A percentile compares a stretch with the other conserved stretches of the same genome.
phyloP scores from a whole-genome alignment of 2,888 invertebrate species.

The Hedychridium roseum region DNA sequence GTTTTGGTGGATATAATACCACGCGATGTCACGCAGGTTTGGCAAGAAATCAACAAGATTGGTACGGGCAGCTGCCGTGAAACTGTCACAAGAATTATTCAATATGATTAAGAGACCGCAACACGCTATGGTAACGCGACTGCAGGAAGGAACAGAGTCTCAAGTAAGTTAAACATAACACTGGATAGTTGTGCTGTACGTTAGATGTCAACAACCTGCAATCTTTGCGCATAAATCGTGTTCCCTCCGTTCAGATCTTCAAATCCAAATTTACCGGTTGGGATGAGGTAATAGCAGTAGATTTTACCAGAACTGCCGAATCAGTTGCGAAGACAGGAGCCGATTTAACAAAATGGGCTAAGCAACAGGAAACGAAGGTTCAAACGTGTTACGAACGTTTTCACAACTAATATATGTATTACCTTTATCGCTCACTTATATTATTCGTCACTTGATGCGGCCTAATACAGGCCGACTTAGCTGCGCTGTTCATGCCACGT shows the following conservation, averaged over 20 bases:
- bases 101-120: conserved; percentile 91
- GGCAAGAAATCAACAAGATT: conserved; percentile 96
- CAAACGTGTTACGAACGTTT: conserved; percentile 1
- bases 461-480: conserved; percentile 79
- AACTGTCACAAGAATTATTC: conserved; percentile 95
- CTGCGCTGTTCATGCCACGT: conserved; percentile 93
- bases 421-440: not conserved
- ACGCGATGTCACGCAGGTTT: conserved; percentile 81
- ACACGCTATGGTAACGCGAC: conserved; percentile 86
- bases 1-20: not conserved
- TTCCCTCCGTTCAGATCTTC: conserved; percentile 77
- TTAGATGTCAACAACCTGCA: conserved; percentile 2
- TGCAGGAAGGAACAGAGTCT: conserved; percentile 91
- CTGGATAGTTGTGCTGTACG: not conserved
- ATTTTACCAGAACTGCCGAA: conserved; percentile 97
- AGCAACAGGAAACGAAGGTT: conserved; percentile 84
- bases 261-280: conserved; percentile 97
- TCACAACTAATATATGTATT: conserved; percentile 4
- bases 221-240: too few relatives aligned
- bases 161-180: conserved; percentile 66
- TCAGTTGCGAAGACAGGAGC: conserved; percentile 96
- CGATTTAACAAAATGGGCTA: conserved; percentile 92
- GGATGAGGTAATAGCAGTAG: conserved; percentile 99
- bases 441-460: not conserved
- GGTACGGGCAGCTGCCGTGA: conserved; percentile 94